Percentiles rank a stretch among this genome's conserved stretches.
phyloP scores from a whole-genome alignment of 2,888 invertebrate genomes.

The Nomada ferruginata region DNA sequence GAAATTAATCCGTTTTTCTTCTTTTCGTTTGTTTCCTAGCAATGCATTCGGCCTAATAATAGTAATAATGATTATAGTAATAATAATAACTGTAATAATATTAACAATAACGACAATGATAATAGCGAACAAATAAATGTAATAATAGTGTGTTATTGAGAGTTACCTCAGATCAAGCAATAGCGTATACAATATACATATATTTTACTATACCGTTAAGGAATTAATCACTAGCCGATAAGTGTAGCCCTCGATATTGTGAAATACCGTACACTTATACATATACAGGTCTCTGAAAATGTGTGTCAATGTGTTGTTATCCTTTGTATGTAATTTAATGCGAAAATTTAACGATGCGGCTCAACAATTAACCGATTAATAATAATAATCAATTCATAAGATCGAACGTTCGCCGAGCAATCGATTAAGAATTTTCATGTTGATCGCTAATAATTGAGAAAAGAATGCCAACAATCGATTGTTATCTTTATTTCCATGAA shows the following conservation, averaged over 20 bases:
- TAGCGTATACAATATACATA: constrained; percentile 73
- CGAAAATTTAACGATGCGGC: constrained; percentile 20
- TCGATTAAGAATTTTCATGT: constrained; percentile 2
- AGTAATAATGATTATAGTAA: constrained; percentile 17
- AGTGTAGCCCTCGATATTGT: constrained; percentile 55
- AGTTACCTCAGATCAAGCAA: constrained; percentile 76
- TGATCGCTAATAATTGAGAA: neutral
- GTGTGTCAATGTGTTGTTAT: constrained; percentile 61
- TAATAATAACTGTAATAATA: constrained; percentile 11
- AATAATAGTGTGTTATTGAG: constrained; percentile 67
- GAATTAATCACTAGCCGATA: constrained; percentile 58
- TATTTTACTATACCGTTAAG: constrained; percentile 71
- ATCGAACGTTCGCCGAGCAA: neutral
- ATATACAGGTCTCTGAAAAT: constrained; percentile 31
- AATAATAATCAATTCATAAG: neutral
- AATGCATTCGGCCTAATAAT: constrained; percentile 65
- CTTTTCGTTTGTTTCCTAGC: constrained; percentile 34
- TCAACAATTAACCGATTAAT: constrained; percentile 15
- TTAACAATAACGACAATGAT: constrained; percentile 42
- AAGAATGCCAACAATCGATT: constrained; percentile 1
- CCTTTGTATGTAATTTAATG: constrained; percentile 61
- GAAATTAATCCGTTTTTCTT: constrained; percentile 1
- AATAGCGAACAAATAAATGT: constrained; percentile 49
- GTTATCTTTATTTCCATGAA: constrained; percentile 24
- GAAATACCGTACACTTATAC: constrained; percentile 40